phyloP scores from a whole-genome alignment of 2,888 invertebrate genomes.

The Eilema caniola region DNA sequence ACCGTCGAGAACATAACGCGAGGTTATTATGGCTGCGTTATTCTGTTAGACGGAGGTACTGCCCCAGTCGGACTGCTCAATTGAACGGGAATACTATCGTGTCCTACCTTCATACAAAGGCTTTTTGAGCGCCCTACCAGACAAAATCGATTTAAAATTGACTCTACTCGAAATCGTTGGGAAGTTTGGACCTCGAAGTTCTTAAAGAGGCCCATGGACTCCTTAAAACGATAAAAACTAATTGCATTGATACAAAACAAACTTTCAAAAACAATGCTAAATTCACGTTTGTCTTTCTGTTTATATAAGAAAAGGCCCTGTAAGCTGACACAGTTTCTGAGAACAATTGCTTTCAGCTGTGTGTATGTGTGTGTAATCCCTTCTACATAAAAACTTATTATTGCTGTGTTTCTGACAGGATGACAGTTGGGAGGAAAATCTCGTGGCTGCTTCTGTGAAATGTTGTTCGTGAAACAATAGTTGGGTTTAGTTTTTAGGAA shows the following conservation, averaged over 20 bases:
- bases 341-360: conserved; percentile 5
- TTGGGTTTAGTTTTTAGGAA: conserved; percentile 7
- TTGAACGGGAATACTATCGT: too few species aligned
- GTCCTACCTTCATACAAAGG: too few species aligned
- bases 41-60: too few species aligned
- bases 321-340: conserved; percentile 16
- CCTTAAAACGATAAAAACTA: background rate
- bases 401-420: conserved; percentile 17
- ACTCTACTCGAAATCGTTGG: too few species aligned
- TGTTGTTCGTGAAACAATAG: conserved; percentile 5
- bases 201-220: too few species aligned
- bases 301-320: background rate
- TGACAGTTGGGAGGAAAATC: conserved; percentile 16
- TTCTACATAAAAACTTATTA: conserved; percentile 21
- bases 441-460: background rate
- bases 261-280: background rate
- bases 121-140: too few species aligned
- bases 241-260: background rate
- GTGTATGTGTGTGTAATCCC: conserved; percentile 15
- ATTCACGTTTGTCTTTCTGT: background rate
- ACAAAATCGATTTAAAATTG: too few species aligned
- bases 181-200: too few species aligned
- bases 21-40: too few species aligned
- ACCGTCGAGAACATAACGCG: too few species aligned
- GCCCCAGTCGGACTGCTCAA: too few species aligned